Evolutionary conservation across 37 sponge, comb jelly and placozoan species (phyloP).

Genomic region (Crambe crambe): DNA sequence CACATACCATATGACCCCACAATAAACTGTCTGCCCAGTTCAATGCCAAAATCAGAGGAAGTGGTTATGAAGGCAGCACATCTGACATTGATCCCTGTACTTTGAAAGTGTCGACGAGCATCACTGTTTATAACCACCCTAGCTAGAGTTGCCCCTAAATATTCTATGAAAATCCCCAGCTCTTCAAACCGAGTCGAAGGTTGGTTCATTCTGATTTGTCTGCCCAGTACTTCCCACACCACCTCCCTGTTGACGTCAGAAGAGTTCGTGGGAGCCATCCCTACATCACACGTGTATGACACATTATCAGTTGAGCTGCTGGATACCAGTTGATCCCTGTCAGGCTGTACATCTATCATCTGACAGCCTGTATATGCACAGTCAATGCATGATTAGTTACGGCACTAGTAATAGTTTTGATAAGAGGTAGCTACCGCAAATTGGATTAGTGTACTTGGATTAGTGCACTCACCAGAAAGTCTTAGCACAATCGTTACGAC

Average conservation of each 20-base stretch:
- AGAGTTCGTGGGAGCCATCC: no score
- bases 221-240: neutral
- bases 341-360: neutral
- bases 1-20: no score
- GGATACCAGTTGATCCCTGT: neutral
- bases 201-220: neutral
- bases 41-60: no score
- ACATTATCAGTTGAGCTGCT: neutral
- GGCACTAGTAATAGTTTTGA: no score
- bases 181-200: neutral
- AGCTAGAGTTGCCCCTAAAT: neutral
- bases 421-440: no score
- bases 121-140: neutral
- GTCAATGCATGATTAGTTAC: no score
- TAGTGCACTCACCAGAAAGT: no score
- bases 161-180: neutral
- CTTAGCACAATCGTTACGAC: no score
- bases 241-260: neutral
- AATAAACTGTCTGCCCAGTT: no score
- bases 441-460: no score
- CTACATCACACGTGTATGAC: neutral
- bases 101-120: neutral
- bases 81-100: neutral
- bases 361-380: neutral
- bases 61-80: neutral